Conservation (phyloP, 2,888 invertebrate species). For the Chydorus sphaericus region DNA sequence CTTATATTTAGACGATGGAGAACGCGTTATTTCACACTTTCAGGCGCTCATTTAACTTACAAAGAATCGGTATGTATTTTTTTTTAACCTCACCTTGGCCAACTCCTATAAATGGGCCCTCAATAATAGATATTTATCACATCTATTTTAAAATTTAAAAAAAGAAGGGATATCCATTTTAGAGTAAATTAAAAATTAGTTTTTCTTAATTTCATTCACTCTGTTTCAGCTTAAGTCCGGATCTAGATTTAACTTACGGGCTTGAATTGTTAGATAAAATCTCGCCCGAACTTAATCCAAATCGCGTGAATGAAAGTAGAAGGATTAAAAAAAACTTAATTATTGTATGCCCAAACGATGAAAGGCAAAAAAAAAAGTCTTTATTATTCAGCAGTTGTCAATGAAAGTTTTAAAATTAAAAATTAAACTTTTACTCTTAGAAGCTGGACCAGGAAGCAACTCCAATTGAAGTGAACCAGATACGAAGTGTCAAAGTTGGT, state of each 20-base stretch:
- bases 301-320: too few species aligned
- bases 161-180: too few species aligned
- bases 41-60: constrained; percentile 79
- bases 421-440: constrained; percentile 36
- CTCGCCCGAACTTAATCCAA: too few species aligned
- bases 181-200: too few species aligned
- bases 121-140: not conserved
- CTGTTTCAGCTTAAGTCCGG: too few species aligned
- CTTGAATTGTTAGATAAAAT: too few species aligned
- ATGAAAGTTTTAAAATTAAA: not conserved
- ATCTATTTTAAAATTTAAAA: not conserved
- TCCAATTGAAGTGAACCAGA: constrained; percentile 76
- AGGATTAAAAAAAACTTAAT: too few species aligned
- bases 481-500: constrained; percentile 85
- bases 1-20: constrained; percentile 80
- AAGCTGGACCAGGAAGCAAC: constrained; percentile 47
- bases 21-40: constrained; percentile 83
- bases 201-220: too few species aligned
- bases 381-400: not conserved
- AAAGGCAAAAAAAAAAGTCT: too few species aligned
- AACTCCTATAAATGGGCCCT: not conserved
- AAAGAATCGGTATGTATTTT: constrained; percentile 55
- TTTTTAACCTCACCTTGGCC: not conserved
- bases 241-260: too few species aligned
- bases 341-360: too few species aligned